phyloP scores from a whole-genome alignment of 2,113 vertebrate species.

The Macrotis lagotis region DNA sequence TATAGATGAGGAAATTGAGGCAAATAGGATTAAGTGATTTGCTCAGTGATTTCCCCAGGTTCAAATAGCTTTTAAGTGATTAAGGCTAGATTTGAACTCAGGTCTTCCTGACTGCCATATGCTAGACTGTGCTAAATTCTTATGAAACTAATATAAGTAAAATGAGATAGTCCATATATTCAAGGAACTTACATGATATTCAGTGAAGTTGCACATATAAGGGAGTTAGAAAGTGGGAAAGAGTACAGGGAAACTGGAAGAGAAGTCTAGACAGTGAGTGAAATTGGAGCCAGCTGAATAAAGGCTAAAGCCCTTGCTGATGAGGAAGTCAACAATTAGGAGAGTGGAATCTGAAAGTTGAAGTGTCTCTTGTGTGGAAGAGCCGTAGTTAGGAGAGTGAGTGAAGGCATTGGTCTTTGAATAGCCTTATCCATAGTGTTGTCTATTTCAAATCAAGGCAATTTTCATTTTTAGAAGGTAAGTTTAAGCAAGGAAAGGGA shows the following conservation, averaged over 20 bases:
- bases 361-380: no score
- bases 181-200: not conserved
- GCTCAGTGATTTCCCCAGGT: not conserved
- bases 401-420: not conserved
- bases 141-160: not conserved
- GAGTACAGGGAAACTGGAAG: not conserved
- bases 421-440: not conserved
- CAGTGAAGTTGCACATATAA: not conserved
- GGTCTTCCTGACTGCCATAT: not conserved
- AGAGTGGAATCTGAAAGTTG: no score
- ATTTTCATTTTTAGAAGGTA: not conserved
- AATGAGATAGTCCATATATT: not conserved
- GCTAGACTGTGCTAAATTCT: not conserved
- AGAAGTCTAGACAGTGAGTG: not conserved
- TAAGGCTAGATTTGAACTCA: not conserved
- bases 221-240: not conserved
- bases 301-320: not conserved
- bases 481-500: not conserved
- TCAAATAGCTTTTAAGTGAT: not conserved
- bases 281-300: not conserved
- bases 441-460: not conserved
- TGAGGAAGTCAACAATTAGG: no score
- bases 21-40: not conserved
- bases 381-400: no score
- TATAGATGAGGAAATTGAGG: not conserved